These are phyloP conservation scores for Aporrectodea caliginosa DNA, from an alignment of 1,140 invertebrate species.

Conservation along the genomic window DNA sequence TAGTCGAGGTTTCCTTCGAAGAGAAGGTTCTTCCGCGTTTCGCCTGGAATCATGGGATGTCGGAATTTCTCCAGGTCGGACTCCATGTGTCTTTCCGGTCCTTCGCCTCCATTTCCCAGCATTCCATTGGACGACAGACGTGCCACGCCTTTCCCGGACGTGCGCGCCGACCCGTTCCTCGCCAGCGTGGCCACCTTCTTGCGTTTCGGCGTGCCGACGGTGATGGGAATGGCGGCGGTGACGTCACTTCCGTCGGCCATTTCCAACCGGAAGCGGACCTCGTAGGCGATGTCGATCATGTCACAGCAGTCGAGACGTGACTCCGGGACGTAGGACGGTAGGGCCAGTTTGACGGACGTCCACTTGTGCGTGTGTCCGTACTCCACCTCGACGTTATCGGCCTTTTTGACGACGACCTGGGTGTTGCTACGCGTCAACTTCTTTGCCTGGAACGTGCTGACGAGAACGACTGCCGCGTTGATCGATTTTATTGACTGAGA, in stretches of 20 bases:
- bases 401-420: conserved; percentile 51
- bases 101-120: not conserved
- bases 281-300: conserved; percentile 52
- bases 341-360: conserved; percentile 46
- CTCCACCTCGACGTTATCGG: conserved; percentile 46
- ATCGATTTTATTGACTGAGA: conserved; percentile 40
- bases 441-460: conserved; percentile 45
- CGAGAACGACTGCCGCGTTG: conserved; percentile 48
- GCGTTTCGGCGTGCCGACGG: conserved; percentile 21
- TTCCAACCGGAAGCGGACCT: conserved; percentile 49
- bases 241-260: conserved; percentile 31
- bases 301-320: conserved; percentile 49
- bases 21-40: conserved; percentile 41
- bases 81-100: not conserved
- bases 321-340: conserved; percentile 54
- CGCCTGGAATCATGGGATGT: conserved; percentile 34
- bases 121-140: not conserved
- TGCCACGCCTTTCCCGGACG: not conserved
- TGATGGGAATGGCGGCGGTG: conserved; percentile 22
- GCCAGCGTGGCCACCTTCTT: not conserved
- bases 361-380: conserved; percentile 49
- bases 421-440: conserved; percentile 38
- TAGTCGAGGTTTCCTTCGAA: conserved; percentile 26
- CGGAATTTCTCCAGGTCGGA: conserved; percentile 27
- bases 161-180: not conserved